Conservation (phyloP, 2,113 vertebrate species). For the Limnothrissa miodon region DNA sequence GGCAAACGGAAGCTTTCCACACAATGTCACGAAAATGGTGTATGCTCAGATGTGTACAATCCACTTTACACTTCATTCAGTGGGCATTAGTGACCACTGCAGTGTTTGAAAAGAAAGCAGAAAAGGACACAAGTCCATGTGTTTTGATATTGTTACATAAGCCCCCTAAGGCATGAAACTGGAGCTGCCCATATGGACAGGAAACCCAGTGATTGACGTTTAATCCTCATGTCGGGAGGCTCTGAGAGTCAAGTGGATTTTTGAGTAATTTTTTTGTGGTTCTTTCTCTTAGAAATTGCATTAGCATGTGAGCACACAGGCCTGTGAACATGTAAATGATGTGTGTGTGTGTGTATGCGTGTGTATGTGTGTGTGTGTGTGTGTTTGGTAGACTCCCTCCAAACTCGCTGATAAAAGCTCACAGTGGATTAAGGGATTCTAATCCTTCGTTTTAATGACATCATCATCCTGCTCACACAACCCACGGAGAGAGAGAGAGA, state of each 20-base stretch:
- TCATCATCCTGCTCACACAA: constrained; percentile 62
- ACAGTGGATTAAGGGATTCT: constrained; percentile 43
- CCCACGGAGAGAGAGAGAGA: constrained; percentile 42
- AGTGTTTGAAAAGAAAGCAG: neutral
- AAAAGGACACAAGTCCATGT: neutral
- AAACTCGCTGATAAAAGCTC: constrained; percentile 29
- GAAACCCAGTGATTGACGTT: neutral
- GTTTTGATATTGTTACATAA: neutral
- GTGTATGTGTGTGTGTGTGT: neutral
- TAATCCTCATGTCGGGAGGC: neutral
- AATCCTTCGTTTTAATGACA: constrained; percentile 64
- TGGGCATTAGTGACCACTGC: neutral
- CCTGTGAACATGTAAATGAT: constrained; percentile 11
- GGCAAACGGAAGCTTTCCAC: neutral
- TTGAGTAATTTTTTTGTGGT: neutral
- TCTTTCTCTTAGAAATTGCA: neutral
- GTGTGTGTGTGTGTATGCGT: neutral
- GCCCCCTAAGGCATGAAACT: neutral
- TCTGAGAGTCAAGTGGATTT: neutral
- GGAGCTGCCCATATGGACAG: neutral
- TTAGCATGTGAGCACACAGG: neutral
- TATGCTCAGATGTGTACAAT: neutral
- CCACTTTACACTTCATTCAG: neutral
- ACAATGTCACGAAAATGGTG: neutral
- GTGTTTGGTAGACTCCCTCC: neutral